A percentile compares a stretch with the other conserved stretches of the same genome.
Evolutionary conservation across 2,797 vertebrate species (phyloP).

Genomic region (Lophius americanus): DNA sequence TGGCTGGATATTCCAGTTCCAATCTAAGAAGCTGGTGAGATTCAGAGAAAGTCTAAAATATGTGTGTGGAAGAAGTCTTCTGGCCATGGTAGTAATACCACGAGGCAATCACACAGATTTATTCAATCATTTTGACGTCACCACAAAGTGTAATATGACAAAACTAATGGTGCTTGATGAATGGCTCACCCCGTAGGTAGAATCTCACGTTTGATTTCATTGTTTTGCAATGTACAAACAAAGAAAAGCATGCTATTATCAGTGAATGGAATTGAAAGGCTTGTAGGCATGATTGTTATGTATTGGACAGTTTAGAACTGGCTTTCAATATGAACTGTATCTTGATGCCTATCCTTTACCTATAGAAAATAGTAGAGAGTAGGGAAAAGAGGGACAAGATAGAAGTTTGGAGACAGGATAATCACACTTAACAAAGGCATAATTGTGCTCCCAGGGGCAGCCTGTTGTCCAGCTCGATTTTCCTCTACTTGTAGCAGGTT

Average conservation of each 20-base stretch:
- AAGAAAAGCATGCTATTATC: background rate
- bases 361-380: constrained; percentile 41
- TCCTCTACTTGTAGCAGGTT: constrained; percentile 66
- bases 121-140: too few relatives aligned
- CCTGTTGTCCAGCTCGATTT: constrained; percentile 72
- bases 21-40: too few relatives aligned
- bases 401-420: constrained; percentile 46
- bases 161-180: too few relatives aligned
- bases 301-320: background rate
- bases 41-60: too few relatives aligned
- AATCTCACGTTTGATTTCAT: background rate
- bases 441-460: constrained; percentile 67
- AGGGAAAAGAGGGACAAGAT: constrained; percentile 32
- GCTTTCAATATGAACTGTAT: background rate
- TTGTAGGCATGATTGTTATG: background rate
- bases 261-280: background rate
- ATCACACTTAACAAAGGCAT: constrained; percentile 75
- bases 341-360: constrained; percentile 6
- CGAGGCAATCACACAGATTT: too few relatives aligned
- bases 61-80: too few relatives aligned
- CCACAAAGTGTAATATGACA: too few relatives aligned
- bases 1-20: too few relatives aligned
- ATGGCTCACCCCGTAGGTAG: background rate
- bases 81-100: too few relatives aligned
- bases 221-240: background rate